Conservation (phyloP, 2,113 vertebrate species). For the Pollimyrus isidori region DNA sequence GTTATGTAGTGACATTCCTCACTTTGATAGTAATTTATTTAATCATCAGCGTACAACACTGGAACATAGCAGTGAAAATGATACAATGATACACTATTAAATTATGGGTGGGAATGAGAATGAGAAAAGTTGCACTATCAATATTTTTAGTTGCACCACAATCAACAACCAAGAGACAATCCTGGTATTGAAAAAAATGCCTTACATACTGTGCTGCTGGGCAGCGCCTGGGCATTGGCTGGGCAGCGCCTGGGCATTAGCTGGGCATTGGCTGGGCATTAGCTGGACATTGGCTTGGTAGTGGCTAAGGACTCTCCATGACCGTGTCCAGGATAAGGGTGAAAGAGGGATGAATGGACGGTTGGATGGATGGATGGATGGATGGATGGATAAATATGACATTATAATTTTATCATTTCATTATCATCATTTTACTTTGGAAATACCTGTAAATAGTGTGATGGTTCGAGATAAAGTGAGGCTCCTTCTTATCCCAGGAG, state of each 20-base stretch:
- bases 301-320: neutral
- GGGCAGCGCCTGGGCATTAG: too few species aligned
- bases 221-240: too few species aligned
- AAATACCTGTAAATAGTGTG: neutral
- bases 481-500: neutral
- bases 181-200: too few species aligned
- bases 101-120: neutral
- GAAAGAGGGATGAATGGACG: neutral
- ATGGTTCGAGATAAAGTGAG: neutral
- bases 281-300: neutral
- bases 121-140: neutral
- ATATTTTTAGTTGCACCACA: neutral
- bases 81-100: neutral
- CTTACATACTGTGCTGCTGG: neutral
- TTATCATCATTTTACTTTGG: neutral
- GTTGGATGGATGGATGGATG: neutral
- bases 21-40: neutral
- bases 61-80: neutral
- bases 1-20: neutral
- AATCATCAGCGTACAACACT: neutral
- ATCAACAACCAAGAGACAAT: neutral
- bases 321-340: neutral
- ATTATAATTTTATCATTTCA: neutral
- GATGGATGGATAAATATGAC: neutral
- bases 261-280: too few species aligned